Conservation (phyloP, 37 sponge, comb jelly and placozoan species). For the Diacarnus erythraeanus region DNA sequence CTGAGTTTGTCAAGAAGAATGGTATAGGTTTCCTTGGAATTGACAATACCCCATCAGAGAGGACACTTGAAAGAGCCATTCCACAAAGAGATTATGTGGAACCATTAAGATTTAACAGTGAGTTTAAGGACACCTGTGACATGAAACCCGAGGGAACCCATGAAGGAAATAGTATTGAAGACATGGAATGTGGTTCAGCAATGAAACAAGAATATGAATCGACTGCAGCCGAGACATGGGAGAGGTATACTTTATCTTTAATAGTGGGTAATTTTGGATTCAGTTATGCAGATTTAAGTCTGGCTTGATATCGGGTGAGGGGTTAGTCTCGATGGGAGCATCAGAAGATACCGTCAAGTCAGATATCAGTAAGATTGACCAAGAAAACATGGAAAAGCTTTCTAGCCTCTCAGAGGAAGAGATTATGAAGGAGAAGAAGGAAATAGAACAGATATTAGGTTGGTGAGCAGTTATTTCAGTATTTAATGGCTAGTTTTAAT, state of each 20-base stretch:
- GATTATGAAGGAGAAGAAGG: slow-evolving; percentile 53
- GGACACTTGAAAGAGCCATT: neutral
- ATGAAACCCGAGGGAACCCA: neutral
- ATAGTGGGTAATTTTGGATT: neutral
- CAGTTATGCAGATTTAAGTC: neutral
- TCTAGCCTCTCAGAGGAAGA: slow-evolving; percentile 66
- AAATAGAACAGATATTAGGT: slow-evolving; percentile 44
- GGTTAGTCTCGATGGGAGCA: slow-evolving; percentile 29
- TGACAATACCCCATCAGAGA: neutral
- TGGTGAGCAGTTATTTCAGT: neutral
- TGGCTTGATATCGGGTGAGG: slow-evolving; percentile 63
- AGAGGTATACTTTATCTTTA: slow-evolving; percentile 11
- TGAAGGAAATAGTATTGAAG: neutral
- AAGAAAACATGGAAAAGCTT: slow-evolving; percentile 75
- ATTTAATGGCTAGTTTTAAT: neutral
- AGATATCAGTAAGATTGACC: slow-evolving; percentile 69
- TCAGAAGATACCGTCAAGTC: neutral
- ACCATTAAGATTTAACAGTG: slow-evolving; percentile 7
- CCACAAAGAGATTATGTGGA: slow-evolving; percentile 24
- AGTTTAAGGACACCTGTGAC: neutral
- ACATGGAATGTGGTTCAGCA: neutral
- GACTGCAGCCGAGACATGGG: slow-evolving; percentile 19
- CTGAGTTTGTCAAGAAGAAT: slow-evolving; percentile 48
- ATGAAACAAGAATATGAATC: slow-evolving; percentile 26
- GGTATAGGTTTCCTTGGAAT: slow-evolving; percentile 50